These are phyloP conservation scores for Xylophagus ater DNA, from an alignment of 2,888 invertebrate species.

Conservation along the genomic window DNA sequence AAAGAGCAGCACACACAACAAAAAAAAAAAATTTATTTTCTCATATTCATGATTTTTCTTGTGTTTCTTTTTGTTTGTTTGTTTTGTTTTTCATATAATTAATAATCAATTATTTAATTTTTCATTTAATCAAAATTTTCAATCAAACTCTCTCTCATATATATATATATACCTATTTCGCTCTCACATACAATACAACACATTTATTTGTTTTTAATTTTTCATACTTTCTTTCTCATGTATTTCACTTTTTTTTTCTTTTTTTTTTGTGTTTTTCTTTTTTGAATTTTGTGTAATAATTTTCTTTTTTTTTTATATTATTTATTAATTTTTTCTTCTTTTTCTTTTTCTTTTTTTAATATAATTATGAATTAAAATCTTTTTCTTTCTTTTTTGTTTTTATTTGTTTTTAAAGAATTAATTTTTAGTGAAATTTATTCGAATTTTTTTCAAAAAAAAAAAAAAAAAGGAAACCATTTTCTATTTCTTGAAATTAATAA, in stretches of 20 bases:
- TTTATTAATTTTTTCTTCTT: not conserved
- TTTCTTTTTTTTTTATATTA: no score
- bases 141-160: not conserved
- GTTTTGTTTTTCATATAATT: not conserved
- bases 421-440: no score
- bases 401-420: conserved; percentile 5
- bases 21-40: conserved; percentile 7
- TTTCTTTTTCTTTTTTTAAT: not conserved
- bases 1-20: conserved; percentile 15
- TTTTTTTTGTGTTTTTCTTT: no score
- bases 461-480: no score
- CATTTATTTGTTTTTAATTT: not conserved
- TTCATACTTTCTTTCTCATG: not conserved
- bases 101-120: conserved; percentile 1
- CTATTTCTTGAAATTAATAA: no score
- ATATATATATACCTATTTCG: not conserved
- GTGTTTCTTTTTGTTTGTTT: not conserved
- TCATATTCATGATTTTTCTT: conserved; percentile 9
- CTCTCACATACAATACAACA: not conserved
- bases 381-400: conserved; percentile 10
- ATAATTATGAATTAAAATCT: conserved; percentile 5
- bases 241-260: not conserved
- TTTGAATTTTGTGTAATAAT: no score
- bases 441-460: no score
- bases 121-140: not conserved